Conservation (phyloP, 2,888 invertebrate genomes). For the Anoplius nigerrimus region DNA sequence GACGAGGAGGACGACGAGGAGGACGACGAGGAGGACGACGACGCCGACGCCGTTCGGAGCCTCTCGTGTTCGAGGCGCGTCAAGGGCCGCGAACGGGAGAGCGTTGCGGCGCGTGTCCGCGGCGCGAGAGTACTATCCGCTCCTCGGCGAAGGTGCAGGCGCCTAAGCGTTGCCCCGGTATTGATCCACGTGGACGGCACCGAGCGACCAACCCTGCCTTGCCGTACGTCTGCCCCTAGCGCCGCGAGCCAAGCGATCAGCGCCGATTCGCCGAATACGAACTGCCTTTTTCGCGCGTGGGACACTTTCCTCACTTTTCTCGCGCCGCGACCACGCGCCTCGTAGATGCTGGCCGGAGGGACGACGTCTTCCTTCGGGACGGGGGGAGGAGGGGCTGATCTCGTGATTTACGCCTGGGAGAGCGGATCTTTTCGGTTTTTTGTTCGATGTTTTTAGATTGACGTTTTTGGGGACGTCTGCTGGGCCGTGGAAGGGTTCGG, state of each 20-base stretch:
- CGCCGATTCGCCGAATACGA: slow-evolving; percentile 1
- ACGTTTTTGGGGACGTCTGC: too few species aligned
- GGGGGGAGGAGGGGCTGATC: too few species aligned
- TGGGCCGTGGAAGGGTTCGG: too few species aligned
- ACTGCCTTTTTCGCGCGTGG: neutral
- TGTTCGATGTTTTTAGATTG: too few species aligned
- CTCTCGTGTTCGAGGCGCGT: slow-evolving; percentile 11
- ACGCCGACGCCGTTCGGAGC: slow-evolving; percentile 3
- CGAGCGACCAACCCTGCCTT: slow-evolving; percentile 9
- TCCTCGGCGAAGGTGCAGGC: slow-evolving; percentile 49
- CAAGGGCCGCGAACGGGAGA: slow-evolving; percentile 27
- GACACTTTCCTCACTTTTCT: too few species aligned
- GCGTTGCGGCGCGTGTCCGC: slow-evolving; percentile 63
- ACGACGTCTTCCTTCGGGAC: too few species aligned
- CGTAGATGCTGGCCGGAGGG: too few species aligned
- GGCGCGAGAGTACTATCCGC: slow-evolving; percentile 67
- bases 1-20: too few species aligned
- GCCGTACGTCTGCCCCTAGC: slow-evolving; percentile 27
- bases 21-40: neutral
- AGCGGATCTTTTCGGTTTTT: too few species aligned
- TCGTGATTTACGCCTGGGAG: too few species aligned
- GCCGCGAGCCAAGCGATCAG: slow-evolving; percentile 11
- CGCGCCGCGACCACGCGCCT: too few species aligned
- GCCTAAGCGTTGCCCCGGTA: slow-evolving; percentile 60
- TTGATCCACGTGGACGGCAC: slow-evolving; percentile 61